These are phyloP conservation scores for Stomatorhinus ivindoensis DNA, from an alignment of 2,113 vertebrate genomes.

Conservation along the genomic window DNA sequence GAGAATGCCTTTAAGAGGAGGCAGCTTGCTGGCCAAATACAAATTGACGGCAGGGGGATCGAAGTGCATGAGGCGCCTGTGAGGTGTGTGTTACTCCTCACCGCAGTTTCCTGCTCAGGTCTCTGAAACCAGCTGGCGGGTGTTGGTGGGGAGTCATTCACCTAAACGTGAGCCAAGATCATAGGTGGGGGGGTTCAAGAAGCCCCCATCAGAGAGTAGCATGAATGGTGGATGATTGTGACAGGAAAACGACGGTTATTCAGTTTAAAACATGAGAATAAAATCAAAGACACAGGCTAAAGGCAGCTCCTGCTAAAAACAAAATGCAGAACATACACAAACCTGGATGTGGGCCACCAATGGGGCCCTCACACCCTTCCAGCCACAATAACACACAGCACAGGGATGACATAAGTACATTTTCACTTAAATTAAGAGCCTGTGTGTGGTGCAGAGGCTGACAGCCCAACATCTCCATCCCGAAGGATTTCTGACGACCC, in stretches of 20 bases:
- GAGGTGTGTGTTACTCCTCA: constrained; percentile 41
- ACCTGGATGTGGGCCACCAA: not conserved
- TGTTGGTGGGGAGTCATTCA: not conserved
- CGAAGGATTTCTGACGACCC: not conserved
- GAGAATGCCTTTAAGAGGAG: constrained; percentile 41
- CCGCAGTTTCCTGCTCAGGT: constrained; percentile 15
- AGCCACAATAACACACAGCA: not conserved
- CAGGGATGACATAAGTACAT: not conserved
- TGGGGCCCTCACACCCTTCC: not conserved
- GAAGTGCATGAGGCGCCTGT: constrained; percentile 31
- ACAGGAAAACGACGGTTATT: not conserved
- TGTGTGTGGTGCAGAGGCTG: not conserved
- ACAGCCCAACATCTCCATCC: not conserved
- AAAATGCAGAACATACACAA: not conserved
- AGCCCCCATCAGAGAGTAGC: not conserved
- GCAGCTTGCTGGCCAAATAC: constrained; percentile 43
- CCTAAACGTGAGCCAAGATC: not conserved
- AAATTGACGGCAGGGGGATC: constrained; percentile 46
- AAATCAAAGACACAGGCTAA: not conserved
- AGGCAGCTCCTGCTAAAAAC: not conserved
- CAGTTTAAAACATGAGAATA: not conserved
- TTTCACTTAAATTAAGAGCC: not conserved
- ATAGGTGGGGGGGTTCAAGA: not conserved
- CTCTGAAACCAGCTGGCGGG: constrained; percentile 29
- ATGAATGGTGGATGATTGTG: not conserved